Evolutionary conservation across 2,888 invertebrate genomes (phyloP), one percentile per base, ranked within the genome.

Genomic region (Drosophila mercatorum): DNA sequence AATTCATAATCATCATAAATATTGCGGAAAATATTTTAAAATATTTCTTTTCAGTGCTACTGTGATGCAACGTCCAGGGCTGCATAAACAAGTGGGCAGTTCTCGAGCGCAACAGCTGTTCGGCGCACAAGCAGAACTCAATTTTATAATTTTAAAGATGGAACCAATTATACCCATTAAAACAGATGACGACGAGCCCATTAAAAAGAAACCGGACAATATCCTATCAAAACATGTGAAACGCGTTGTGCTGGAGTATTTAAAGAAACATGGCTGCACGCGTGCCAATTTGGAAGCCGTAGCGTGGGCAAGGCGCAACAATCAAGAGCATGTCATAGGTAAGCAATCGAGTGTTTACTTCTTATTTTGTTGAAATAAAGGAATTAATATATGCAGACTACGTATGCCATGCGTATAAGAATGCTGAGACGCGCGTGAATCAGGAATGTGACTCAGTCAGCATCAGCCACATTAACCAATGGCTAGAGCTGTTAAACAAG

Each of bases 371-470:
- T 11, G 8, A 22, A 47, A 8, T 44, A 3, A 22, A 41, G 5
- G 1, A 41, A 6, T 38, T 41, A n/a, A 46, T 8, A 11, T 4
- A 7, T 11, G 5, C 22, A 92, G 92, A 84, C n/a, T 91, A 78
- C 47, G 65, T 91, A 6, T 75, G 84, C 40, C 57, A 71, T 44
- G 68, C 72, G n/a, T 73, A 73, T 6, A 53, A 78, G 28, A 62
- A 75, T 12, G 88, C 91, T 0, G 82, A 89, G 46, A 14, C 60
- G 1, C 68, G 79, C 58, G 90, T 92, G 1, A 78, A 79, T 14
- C 79, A 87, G 22, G 91, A 91, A 56, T 91, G 85, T 17, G 80
- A 87, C 28, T 90, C 91, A 1, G 64, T 84, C 2, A 85, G 88
- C 28, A 83, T 92, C 26, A 76, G 75, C 36, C 89, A 90, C 60